Evolutionary conservation across 2,113 vertebrate genomes (phyloP), one percentile per base, ranked within the genome.

Genomic region (Egretta garzetta): DNA sequence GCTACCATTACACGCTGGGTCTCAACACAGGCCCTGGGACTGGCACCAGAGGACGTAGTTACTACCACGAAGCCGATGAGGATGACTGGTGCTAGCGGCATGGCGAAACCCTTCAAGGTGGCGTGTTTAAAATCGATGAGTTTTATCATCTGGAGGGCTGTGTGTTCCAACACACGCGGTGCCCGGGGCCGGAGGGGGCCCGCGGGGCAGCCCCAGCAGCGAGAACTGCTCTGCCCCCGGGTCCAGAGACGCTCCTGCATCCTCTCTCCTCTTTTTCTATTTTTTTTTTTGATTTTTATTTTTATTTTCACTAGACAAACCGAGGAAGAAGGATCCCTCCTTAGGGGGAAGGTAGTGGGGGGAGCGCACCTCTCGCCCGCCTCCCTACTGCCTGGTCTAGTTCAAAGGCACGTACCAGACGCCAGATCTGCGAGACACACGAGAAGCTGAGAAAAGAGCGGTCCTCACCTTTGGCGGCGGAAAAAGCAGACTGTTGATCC

Each of bases 11-110:
- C 96, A 98, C 98, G 67, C 97, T 99, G 96, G 98, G 98, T 49
- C 98, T 98, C 77, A 97, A 97, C 96, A n/a, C 96, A 2, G 98
- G 98, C 80, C 95, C 98, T 3, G 97, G 97, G 56, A 86, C 98
- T 33, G 97, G 97, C 43, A 45, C 97, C 89, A 94, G 98, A 97
- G 94, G 98, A 88, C 97, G 98, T 86, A 98, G 98, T 95, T 99
- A 98, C 97, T 99, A 99, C 98, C 98, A 98, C 16, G 98, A 99
- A 96, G 98, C 98, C 19, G 98, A 99, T 27, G 98, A 99, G 97
- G 99, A 99, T 15, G 98, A 99, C 98, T 99, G 99, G 99, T 99
- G 99, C 99, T 99, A 99, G 98, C 98, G 98, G 95, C 93, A 87
- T 97, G 98, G 96, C 97, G 90, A 79, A 96, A 96, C 93, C 89